Base-by-base conservation (phyloP, 2,797 vertebrate genomes). In the Limnodromus scolopaceus region DNA sequence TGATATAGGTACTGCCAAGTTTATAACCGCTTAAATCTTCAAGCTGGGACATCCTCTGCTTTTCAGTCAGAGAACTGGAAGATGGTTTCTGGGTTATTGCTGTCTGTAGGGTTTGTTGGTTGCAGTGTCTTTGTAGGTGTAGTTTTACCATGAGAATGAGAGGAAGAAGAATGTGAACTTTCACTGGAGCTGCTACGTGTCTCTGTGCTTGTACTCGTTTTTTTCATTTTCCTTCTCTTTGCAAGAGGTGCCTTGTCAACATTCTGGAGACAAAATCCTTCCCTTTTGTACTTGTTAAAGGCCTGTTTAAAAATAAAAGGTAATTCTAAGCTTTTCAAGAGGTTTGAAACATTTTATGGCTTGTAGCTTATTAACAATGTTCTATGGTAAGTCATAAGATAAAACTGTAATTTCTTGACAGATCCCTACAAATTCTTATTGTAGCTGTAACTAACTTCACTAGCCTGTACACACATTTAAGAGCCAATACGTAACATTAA, bases 161-260 rank as follows among this genome's bases (percentile, higher is more conserved):
- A 99, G 43, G 99, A 98, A 3, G 99, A 99, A 11, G 99, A 99
- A 81, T 99, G 99, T 48, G 99, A 99, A 96, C 99, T 99, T 98
- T 99, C 99, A 46, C 99, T 99, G 89, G 99, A 99, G 92, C 99
- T 99, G 98, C 99, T 99, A 97, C 99, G 99, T 4, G 99, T 99
- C 96, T 99, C 99, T 6, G 99, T 99, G 96, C 99, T 99, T 71
- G 99, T 99, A 97, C 99, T 99, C 2, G 99, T 99, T 97, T 99
- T 99, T 92, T 99, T 99, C 99, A 99, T 99, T 97, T 99, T 99
- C 97, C 99, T 98, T 94, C 99, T 98, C 98, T 99, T 99, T 27
- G 99, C 99, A 87, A 99, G 98, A 8, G 99, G 99, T 8, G 99
- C 99, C 97, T 99, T 99, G 97, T 99, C 99, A 78, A 99, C 99